Evolutionary conservation across 2,888 invertebrate genomes (phyloP), one percentile per base, ranked within the genome.

Genomic region (Acanthosepion lycidas): DNA sequence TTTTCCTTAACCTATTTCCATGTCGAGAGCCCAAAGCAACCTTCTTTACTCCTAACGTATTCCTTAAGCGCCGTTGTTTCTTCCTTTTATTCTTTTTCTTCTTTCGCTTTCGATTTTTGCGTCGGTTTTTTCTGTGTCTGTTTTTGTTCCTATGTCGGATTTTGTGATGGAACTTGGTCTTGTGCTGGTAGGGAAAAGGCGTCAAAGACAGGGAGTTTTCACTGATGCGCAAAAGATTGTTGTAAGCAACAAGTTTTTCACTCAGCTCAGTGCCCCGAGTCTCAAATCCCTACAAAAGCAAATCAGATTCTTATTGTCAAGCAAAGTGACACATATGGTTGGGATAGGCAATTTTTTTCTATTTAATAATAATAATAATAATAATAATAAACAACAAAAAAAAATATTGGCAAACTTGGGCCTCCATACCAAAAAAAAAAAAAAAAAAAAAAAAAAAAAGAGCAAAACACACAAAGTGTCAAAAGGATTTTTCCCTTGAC

Each of bases 201-300:
- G 95, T 95, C n/a, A 97, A 94, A 28, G 95, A 95, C 59, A 95
- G 95, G 20, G 95, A 94, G 53, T 95, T 95, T 78, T 95, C 95
- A 12, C 95, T 95, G 95, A 96, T 94, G 98, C 98, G 94, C 98
- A 98, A 98, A 94, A 99, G 98, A 98, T 99, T 99, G 96, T 98
- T 98, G 98, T 99, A 99, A 55, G 99, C 98, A 93, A 98, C 98
- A 95, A 98, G 98, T 94, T 99, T 98, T 97, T 98, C 98, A 6
- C 99, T 98, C 96, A 99, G 98, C 93, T 98, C 98, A 3, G 99
- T 99, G n/a, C 99, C 99, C 95, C 99, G 98, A 28, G 99, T 98
- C 97, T 99, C 99, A 97, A 99, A 99, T 9, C 99, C 99, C 98
- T 99, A 96, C 26, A 97, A 97, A 95, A 94, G 93, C 49, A 92